Evolutionary conservation across 2,113 vertebrate species (phyloP), one percentile per base, ranked within the genome.

Genomic region (Neogale vison): DNA sequence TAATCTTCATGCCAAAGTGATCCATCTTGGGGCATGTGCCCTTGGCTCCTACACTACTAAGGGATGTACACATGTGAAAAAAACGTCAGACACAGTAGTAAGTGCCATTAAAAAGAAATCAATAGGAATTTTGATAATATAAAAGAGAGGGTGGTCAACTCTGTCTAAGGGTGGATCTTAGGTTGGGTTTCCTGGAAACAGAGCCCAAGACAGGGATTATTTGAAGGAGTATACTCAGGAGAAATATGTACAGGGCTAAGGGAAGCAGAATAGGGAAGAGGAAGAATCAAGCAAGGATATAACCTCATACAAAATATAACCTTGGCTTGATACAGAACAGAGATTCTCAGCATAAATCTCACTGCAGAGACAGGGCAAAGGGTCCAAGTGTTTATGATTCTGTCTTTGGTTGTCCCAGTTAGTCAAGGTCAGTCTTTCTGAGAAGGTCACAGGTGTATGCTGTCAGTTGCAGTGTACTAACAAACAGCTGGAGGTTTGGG

Each of bases 91-190:
- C 18, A 50, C 31, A 72, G 59, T 65, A 50, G 15, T 55, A 57
- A 95, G 50, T 71, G 6, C n/a, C 31, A 89, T 71, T 90, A 86
- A 87, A 29, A 86, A 96, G 24, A 52, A 88, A 94, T 88, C 21
- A 82, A 18, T 45, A 42, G 15, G 14, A 90, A 76, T 87, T 89
- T 9, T 20, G 29, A 14, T 80, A 85, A 85, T 34, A 88, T 34
- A 85, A 92, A 92, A 15, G 23, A 31, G 14, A 26, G 4, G 34
- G 14, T 55, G 6, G 42, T 72, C 21, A 71, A 21, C 36, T 72
- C 7, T 82, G 21, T 91, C 50, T 84, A 23, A 93, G 57, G 7
- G 34, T 81, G 26, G 21, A 17, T 79, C 9, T 57, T 91, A 72
- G 34, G 17, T 74, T 59, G 23, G 24, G 8, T 20, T 81, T 50